Evolutionary conservation across 2,797 vertebrate genomes (phyloP).

Genomic region (Choloepus didactylus): DNA sequence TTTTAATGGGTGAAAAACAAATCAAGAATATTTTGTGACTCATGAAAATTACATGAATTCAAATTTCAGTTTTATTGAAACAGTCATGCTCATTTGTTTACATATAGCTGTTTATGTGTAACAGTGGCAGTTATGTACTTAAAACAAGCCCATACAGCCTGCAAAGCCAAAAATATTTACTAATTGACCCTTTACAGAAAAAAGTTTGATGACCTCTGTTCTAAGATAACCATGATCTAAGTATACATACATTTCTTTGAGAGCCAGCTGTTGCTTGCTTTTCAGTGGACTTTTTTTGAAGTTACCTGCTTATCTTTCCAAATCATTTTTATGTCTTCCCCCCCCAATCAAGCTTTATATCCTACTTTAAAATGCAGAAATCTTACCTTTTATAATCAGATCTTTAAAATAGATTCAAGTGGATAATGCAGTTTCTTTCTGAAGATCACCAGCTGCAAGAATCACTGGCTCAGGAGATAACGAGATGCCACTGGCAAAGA

Average conservation of each 20-base stretch:
- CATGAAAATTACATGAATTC: background rate
- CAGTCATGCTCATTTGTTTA: background rate
- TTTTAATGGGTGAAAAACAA: background rate
- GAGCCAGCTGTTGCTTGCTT: slow-evolving; percentile 13
- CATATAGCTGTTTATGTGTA: slow-evolving; percentile 1
- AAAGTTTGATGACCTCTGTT: background rate
- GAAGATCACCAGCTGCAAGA: slow-evolving; percentile 49
- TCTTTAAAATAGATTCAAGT: slow-evolving; percentile 56
- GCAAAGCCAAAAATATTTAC: background rate
- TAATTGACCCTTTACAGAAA: background rate
- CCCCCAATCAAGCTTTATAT: background rate
- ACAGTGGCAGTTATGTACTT: background rate
- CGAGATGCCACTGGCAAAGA: slow-evolving; percentile 50
- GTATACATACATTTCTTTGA: background rate
- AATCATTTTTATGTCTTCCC: background rate
- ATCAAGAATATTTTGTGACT: background rate
- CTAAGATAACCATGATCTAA: background rate
- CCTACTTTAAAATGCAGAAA: slow-evolving; percentile 20
- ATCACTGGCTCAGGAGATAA: slow-evolving; percentile 18
- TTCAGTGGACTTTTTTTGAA: slow-evolving; percentile 28
- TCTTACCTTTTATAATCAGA: slow-evolving; percentile 63
- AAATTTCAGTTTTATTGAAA: slow-evolving; percentile 8
- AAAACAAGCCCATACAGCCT: background rate
- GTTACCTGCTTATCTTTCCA: slow-evolving; percentile 27
- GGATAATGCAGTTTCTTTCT: slow-evolving; percentile 51